Percentiles rank a stretch among this genome's conserved stretches.
Conservation (phyloP, 1,140 invertebrate species). For the Zaprionus gabonicus region DNA sequence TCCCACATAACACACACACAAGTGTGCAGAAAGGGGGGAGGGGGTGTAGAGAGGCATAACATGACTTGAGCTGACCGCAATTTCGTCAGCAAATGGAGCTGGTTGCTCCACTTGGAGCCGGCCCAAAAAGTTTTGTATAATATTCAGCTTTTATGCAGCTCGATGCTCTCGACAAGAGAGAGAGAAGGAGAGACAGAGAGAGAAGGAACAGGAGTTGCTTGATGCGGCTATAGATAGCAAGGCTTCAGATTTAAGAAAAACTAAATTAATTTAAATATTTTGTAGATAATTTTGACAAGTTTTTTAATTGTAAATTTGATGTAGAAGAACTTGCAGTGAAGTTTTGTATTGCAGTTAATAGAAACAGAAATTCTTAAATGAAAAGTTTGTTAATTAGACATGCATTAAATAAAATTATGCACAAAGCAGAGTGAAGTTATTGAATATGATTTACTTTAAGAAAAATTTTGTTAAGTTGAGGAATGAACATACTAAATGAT, state of each 20-base stretch:
- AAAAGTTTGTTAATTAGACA: no score
- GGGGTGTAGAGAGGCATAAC: neutral
- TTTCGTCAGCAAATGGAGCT: conserved; percentile 46
- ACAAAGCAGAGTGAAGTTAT: no score
- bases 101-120: conserved; percentile 56
- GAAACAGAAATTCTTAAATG: no score
- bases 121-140: conserved; percentile 48
- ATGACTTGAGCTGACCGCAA: conserved; percentile 57
- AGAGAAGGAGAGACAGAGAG: neutral
- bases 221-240: neutral
- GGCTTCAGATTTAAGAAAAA: neutral
- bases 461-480: no score
- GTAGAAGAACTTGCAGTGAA: no score
- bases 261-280: neutral
- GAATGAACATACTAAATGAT: no score
- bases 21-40: neutral
- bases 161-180: neutral
- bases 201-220: neutral
- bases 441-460: no score
- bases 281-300: neutral
- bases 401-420: no score
- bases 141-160: conserved; percentile 16
- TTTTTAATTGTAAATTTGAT: neutral
- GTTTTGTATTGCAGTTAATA: no score
- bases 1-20: conserved; percentile 56